A percentile compares a stretch with the other conserved stretches of the same genome.
Evolutionary conservation across 1,140 invertebrate species (phyloP).

Genomic region (Microplitis demolitor): DNA sequence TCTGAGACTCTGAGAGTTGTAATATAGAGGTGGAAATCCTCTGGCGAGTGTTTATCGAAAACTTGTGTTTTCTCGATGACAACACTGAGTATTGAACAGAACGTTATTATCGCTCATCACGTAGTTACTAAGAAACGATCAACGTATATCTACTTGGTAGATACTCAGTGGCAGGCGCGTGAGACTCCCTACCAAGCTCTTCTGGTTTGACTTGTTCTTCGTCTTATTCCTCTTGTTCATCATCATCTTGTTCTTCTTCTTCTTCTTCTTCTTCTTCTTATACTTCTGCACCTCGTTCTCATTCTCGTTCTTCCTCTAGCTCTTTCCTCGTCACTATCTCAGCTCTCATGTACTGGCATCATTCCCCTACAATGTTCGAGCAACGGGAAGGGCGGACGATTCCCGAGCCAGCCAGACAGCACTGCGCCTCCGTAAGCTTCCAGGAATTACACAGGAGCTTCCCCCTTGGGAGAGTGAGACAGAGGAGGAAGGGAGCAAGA

Average conservation of each 20-base stretch:
- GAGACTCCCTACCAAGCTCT: conserved; percentile 25
- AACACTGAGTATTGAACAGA: conserved; percentile 36
- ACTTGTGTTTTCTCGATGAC: not conserved
- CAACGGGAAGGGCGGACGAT: conserved; percentile 32
- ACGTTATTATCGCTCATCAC: conserved; percentile 61
- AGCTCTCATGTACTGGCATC: conserved; percentile 7
- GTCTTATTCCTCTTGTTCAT: not conserved
- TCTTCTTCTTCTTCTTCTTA: conserved; percentile 5
- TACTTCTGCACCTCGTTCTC: not conserved
- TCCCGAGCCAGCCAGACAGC: conserved; percentile 55
- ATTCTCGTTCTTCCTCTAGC: not conserved
- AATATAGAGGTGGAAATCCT: not conserved
- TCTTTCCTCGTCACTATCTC: conserved; percentile 17
- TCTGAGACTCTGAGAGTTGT: not conserved
- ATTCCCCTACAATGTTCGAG: not conserved
- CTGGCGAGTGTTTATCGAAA: not conserved
- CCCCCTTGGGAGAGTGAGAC: conserved; percentile 30
- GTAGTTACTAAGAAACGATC: conserved; percentile 59
- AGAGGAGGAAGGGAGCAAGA: conserved; percentile 28
- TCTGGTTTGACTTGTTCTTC: conserved; percentile 36
- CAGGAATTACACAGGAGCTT: conserved; percentile 42
- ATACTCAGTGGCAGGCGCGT: conserved; percentile 16
- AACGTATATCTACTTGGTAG: not conserved
- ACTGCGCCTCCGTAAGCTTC: conserved; percentile 57
- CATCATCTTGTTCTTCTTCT: conserved; percentile 23